Evolutionary conservation across 1,140 invertebrate species (phyloP).

Genomic region (Eurytemora carolleeae): DNA sequence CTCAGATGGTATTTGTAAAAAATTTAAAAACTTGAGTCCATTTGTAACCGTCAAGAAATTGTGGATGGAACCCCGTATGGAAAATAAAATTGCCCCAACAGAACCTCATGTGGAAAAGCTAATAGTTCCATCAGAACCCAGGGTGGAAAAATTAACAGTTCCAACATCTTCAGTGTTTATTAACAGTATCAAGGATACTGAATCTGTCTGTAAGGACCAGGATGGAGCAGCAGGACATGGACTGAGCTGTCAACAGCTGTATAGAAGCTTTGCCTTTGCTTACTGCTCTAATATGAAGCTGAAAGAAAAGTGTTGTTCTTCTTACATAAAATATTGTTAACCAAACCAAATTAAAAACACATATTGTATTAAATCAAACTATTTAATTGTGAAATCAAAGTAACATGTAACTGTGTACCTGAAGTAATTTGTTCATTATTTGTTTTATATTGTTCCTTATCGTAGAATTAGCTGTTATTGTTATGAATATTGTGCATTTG

Average conservation of each 20-base stretch:
- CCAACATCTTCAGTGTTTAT: neutral
- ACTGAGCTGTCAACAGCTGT: neutral
- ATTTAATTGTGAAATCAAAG: too few species aligned
- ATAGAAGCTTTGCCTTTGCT: neutral
- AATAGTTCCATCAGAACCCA: neutral
- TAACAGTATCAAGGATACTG: neutral
- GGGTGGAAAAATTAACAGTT: neutral
- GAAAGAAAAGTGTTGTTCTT: neutral
- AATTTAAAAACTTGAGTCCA: neutral
- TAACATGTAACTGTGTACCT: too few species aligned
- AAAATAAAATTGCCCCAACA: neutral
- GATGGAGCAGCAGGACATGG: neutral
- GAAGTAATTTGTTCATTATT: too few species aligned
- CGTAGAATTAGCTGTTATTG: too few species aligned
- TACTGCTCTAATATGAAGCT: neutral
- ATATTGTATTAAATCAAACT: too few species aligned
- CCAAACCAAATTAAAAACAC: too few species aligned
- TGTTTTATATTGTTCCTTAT: too few species aligned
- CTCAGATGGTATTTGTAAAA: neutral
- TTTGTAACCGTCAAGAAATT: neutral
- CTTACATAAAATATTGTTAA: neutral
- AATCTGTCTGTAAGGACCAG: neutral
- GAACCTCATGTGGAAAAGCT: neutral
- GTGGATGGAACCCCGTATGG: neutral
- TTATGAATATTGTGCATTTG: too few species aligned